Base-by-base conservation (phyloP, 2,888 invertebrate species). In the Meloe dianella region DNA sequence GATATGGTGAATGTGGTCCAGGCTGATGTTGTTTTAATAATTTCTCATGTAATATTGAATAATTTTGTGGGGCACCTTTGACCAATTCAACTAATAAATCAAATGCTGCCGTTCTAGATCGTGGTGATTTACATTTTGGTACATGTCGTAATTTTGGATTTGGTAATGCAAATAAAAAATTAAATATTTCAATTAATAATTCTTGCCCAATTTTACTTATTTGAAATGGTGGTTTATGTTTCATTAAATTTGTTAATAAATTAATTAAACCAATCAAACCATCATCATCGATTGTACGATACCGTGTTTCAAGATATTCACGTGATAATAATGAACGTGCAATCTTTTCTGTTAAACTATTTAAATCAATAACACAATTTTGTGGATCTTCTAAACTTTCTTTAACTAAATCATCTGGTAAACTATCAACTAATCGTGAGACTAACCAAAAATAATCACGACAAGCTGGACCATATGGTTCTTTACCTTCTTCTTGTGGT, bases 361-460 rank as follows among this genome's bases (percentile, higher is more conserved):
- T 94, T 51, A 97, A 84, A 77, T 93, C 91, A 12, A 93, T 85
- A 0, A 86, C 84, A 66, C 85, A 84, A 61, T 83, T 84, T n/a
- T 85, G 84, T 0, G 87, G 85, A 66, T 88, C 88, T 61, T 86
- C 89, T 61, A 86, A 84, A 76, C 85, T 87, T 73, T 87, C 87
- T 85, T 91, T 91, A 30, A 94, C 89, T 75, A 92, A 88, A 69
- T 94, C 94, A 65, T 91, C 91, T 0, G 93, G 92, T 30, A 95
- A 81, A 1, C 93, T 93, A 77, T 97, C 97, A 0, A 97, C 92
- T 20, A 97, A 87, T 35, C 96, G 88, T 72, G 96, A 94, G 14
- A 96, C 88, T 4, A 97, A 86, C 96, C 96, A 96, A 83, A 97
- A 97, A 83, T 96, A 97, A 81, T 97, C 97, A 8, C 96, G 86